These are phyloP conservation scores for Steinernema hermaphroditum DNA, from an alignment of 2,888 invertebrate species.

Conservation along the genomic window DNA sequence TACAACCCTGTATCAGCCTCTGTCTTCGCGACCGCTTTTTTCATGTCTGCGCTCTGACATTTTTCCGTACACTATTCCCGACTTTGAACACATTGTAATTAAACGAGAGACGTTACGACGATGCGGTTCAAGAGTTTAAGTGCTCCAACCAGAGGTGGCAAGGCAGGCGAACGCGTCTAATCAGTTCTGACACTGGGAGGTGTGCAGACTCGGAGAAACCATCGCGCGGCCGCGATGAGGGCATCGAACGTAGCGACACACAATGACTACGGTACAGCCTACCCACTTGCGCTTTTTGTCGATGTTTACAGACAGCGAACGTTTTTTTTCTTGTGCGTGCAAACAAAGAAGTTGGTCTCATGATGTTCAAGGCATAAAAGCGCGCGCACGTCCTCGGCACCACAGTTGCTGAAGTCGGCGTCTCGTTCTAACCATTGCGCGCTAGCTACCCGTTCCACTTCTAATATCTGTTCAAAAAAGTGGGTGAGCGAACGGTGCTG, in stretches of 20 bases:
- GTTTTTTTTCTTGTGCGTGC: constrained; percentile 16
- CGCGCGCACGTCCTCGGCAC: constrained; percentile 9
- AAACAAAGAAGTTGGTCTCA: constrained; percentile 24
- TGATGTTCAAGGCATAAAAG: constrained; percentile 20
- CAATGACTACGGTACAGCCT: not conserved
- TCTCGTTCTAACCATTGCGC: not conserved
- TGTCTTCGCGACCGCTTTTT: constrained; percentile 23
- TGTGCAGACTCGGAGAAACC: no score
- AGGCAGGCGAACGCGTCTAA: constrained; percentile 9
- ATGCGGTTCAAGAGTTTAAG: constrained; percentile 15
- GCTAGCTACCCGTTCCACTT: not conserved
- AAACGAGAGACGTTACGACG: not conserved
- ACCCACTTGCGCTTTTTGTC: not conserved
- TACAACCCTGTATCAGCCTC: constrained; percentile 20
- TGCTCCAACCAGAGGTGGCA: not conserved
- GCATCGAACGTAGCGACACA: not conserved
- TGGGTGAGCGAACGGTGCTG: not conserved
- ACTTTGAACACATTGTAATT: constrained; percentile 25
- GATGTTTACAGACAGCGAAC: constrained; percentile 15
- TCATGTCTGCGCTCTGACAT: not conserved
- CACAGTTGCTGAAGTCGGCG: constrained; percentile 4
- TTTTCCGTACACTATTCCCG: constrained; percentile 17
- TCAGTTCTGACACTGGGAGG: no score
- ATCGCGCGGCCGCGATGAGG: no score
- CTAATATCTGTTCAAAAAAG: constrained; percentile 16